Evolutionary conservation across 2,113 vertebrate species (phyloP).

Genomic region (Pycnonotus jocosus): DNA sequence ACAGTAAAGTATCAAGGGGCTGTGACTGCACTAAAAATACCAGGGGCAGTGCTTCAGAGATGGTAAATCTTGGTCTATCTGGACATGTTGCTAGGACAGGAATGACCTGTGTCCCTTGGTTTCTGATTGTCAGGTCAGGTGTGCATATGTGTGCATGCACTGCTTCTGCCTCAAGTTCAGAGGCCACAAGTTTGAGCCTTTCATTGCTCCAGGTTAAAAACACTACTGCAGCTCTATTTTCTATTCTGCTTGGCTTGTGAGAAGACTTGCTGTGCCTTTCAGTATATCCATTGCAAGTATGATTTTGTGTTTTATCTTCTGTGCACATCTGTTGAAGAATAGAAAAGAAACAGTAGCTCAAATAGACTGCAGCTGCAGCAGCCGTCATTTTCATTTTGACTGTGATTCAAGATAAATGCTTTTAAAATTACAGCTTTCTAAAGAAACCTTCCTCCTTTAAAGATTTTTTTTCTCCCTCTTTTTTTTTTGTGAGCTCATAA

Average conservation of each 20-base stretch:
- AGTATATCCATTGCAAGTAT: constrained; percentile 12
- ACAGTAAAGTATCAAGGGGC: not conserved
- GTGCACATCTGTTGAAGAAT: constrained; percentile 47
- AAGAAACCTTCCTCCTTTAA: constrained; percentile 27
- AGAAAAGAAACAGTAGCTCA: constrained; percentile 17
- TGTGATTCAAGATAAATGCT: constrained; percentile 42
- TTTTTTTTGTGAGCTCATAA: not conserved
- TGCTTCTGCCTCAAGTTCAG: not conserved
- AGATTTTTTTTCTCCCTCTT: not conserved
- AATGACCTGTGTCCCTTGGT: not conserved
- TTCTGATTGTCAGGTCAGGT: not conserved
- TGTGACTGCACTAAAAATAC: not conserved
- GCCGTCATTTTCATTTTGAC: not conserved
- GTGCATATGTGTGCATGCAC: accelerated
- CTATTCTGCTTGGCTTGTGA: not conserved
- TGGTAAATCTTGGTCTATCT: not conserved
- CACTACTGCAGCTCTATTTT: not conserved
- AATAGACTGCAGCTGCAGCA: constrained; percentile 57
- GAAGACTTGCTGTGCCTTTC: not conserved
- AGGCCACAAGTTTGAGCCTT: not conserved
- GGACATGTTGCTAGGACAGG: not conserved
- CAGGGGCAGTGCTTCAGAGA: not conserved
- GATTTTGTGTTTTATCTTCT: constrained; percentile 40
- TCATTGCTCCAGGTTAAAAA: not conserved
- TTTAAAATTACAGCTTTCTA: constrained; percentile 53